Evolutionary conservation across 2,113 vertebrate species (phyloP).

Genomic region (Onychostoma macrolepis): DNA sequence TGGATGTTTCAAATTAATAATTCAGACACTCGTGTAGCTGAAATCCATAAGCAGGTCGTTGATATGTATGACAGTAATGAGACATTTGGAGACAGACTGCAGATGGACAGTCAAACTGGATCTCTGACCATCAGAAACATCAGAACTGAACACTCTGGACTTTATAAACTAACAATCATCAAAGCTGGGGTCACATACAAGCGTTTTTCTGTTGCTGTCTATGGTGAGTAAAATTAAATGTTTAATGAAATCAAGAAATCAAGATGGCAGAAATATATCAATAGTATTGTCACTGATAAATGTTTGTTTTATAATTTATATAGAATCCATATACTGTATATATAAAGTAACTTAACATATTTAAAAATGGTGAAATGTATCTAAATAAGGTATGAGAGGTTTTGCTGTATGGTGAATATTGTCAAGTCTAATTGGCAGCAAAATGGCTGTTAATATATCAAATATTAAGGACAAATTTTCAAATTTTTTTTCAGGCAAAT

Average conservation of each 20-base stretch:
- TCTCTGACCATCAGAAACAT: slow-evolving; percentile 11
- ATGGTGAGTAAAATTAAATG: neutral
- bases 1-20: neutral
- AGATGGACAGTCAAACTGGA: neutral
- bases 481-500: too few relatives aligned
- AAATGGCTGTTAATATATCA: too few relatives aligned
- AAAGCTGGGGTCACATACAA: rapidly evolving
- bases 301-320: too few relatives aligned
- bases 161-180: neutral
- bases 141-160: neutral
- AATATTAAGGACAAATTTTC: too few relatives aligned
- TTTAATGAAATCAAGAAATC: neutral
- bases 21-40: neutral
- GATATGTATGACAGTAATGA: neutral
- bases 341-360: too few relatives aligned
- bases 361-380: too few relatives aligned
- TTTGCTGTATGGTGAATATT: too few relatives aligned
- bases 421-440: too few relatives aligned
- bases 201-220: neutral
- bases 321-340: too few relatives aligned
- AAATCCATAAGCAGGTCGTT: neutral
- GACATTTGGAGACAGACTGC: neutral
- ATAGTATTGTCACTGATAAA: too few relatives aligned
- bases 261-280: too few relatives aligned
- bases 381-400: too few relatives aligned